phyloP scores from a whole-genome alignment of 2,888 invertebrate genomes.

The Glyphotaelius pellucidus region DNA sequence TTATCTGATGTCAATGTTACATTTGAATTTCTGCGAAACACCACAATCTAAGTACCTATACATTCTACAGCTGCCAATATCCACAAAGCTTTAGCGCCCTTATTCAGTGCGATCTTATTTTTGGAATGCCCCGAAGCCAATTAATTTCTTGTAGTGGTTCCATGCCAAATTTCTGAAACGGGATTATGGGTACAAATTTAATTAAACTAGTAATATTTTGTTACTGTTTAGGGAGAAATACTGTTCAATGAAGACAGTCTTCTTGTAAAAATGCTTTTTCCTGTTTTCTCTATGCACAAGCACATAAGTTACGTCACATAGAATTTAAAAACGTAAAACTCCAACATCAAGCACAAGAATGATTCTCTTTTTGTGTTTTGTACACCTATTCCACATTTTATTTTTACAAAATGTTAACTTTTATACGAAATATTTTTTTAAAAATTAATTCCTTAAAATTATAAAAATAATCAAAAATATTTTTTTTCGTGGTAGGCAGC shows the following conservation, averaged over 20 bases:
- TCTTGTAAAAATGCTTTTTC: neutral
- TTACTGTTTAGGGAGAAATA: neutral
- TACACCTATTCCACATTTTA: too few species aligned
- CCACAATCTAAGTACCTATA: too few species aligned
- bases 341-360: too few species aligned
- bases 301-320: neutral
- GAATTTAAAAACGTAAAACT: too few species aligned
- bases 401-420: too few species aligned
- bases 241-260: neutral
- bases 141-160: neutral
- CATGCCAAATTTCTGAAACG: slow-evolving; percentile 28
- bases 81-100: neutral
- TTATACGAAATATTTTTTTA: too few species aligned
- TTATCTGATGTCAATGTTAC: too few species aligned
- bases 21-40: too few species aligned
- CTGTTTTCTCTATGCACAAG: neutral
- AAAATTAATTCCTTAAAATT: too few species aligned
- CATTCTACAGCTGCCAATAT: too few species aligned
- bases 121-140: neutral
- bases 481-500: neutral
- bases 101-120: neutral
- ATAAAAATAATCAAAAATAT: neutral
- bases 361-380: too few species aligned
- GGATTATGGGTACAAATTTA: neutral
- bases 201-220: neutral